A percentile compares a stretch with the other conserved stretches of the same genome.
These are phyloP conservation scores for Idaea biselata DNA, from an alignment of 2,888 invertebrate species.

Conservation along the genomic window DNA sequence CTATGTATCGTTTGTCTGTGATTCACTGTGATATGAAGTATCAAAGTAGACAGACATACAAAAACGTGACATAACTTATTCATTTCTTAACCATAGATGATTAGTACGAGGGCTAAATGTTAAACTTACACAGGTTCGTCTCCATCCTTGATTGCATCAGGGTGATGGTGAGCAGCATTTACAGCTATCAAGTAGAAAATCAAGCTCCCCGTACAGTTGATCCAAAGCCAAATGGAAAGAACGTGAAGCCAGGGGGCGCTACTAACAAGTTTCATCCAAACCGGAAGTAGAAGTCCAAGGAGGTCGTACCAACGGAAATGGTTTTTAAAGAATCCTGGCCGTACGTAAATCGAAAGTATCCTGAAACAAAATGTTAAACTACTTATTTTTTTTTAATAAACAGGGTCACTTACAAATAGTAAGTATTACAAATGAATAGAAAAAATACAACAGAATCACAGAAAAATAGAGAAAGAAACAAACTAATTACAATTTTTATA, in stretches of 20 bases:
- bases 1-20: no score
- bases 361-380: constrained; percentile 38
- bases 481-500: no score
- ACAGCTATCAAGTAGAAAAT: constrained; percentile 83
- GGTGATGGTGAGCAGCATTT: constrained; percentile 90
- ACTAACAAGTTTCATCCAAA: constrained; percentile 60
- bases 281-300: constrained; percentile 59
- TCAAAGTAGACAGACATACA: no score
- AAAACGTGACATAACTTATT: no score
- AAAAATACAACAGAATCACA: no score
- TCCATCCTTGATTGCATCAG: constrained; percentile 88
- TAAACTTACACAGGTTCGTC: constrained; percentile 73
- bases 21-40: no score
- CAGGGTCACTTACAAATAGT: no score
- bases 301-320: constrained; percentile 61
- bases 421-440: no score
- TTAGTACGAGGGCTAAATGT: neutral
- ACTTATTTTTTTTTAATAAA: no score
- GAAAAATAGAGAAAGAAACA: no score
- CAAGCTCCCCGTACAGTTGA: constrained; percentile 79
- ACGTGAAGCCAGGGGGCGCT: constrained; percentile 49
- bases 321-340: constrained; percentile 46
- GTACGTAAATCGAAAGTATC: constrained; percentile 45
- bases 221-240: constrained; percentile 77
- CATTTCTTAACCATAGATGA: no score